phyloP scores from a whole-genome alignment of 2,888 invertebrate species.

The Sarcophaga subvicina region DNA sequence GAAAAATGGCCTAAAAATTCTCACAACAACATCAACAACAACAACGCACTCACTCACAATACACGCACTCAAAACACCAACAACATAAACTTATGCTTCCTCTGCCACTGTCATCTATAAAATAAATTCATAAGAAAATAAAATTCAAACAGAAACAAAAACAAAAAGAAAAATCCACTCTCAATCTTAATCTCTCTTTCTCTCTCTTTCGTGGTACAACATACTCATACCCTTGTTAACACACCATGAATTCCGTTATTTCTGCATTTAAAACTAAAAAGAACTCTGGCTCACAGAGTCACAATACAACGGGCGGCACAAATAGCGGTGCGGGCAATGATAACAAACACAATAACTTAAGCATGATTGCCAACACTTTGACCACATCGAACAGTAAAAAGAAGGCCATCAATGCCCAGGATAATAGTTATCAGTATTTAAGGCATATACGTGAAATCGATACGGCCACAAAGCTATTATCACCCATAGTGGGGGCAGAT shows the following conservation, averaged over 20 bases:
- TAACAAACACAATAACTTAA: slow-evolving; percentile 70
- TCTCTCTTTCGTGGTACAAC: no score
- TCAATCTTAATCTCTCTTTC: no score
- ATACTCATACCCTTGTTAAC: slow-evolving; percentile 9
- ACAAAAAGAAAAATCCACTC: no score
- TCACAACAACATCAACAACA: no score
- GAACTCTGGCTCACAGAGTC: slow-evolving; percentile 70
- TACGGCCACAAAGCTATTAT: slow-evolving; percentile 80
- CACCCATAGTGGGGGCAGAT: slow-evolving; percentile 76
- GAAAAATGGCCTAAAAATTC: no score
- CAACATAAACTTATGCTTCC: no score
- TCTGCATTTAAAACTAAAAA: slow-evolving; percentile 82
- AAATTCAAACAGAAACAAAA: no score
- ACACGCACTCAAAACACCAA: no score
- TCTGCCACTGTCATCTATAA: no score
- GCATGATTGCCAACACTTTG: slow-evolving; percentile 68
- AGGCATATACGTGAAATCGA: slow-evolving; percentile 81
- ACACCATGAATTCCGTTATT: slow-evolving; percentile 81
- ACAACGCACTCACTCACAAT: no score
- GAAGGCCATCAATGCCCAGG: slow-evolving; percentile 76
- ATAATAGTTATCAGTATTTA: slow-evolving; percentile 81
- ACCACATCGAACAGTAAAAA: slow-evolving; percentile 73
- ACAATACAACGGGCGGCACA: slow-evolving; percentile 54
- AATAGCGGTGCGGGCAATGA: slow-evolving; percentile 66
- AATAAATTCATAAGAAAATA: no score